Percentiles rank a stretch among this genome's conserved stretches.
phyloP scores from a whole-genome alignment of 2,888 invertebrate species.

The Xylocampa areola region DNA sequence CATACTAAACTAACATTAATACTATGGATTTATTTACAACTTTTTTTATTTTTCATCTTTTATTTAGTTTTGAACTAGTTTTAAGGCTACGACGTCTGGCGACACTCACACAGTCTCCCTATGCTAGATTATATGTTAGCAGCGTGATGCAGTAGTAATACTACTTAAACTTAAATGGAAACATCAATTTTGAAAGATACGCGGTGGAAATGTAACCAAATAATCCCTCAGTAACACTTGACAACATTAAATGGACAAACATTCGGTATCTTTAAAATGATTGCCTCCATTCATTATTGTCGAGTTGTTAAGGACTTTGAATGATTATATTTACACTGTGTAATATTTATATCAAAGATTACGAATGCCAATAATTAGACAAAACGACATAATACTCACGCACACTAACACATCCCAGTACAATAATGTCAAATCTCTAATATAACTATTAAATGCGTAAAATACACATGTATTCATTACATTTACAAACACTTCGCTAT shows the following conservation, averaged over 20 bases:
- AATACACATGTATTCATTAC: constrained; percentile 80
- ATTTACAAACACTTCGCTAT: constrained; percentile 73
- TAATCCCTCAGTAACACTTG: not conserved
- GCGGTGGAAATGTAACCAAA: constrained; percentile 55
- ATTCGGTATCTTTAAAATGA: too few species aligned
- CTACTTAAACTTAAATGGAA: constrained; percentile 64
- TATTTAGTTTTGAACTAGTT: constrained; percentile 89
- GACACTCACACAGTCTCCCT: constrained; percentile 83
- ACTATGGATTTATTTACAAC: constrained; percentile 84
- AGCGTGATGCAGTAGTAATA: constrained; percentile 68
- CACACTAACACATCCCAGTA: constrained; percentile 81
- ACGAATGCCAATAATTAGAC: constrained; percentile 68
- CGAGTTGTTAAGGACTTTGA: not conserved
- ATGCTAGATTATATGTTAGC: constrained; percentile 75
- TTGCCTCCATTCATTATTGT: not conserved
- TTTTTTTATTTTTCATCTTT: constrained; percentile 75
- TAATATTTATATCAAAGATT: constrained; percentile 39
- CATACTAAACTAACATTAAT: constrained; percentile 82
- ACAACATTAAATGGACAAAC: not conserved
- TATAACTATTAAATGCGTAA: constrained; percentile 85
- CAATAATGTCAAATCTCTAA: constrained; percentile 76
- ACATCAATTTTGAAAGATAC: constrained; percentile 74
- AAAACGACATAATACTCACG: constrained; percentile 70
- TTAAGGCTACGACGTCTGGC: constrained; percentile 87
- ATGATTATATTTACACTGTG: constrained; percentile 16